A percentile compares a stretch with the other conserved stretches of the same genome.
Evolutionary conservation across 1,140 invertebrate species (phyloP).

Genomic region (Drosophila eugracilis): DNA sequence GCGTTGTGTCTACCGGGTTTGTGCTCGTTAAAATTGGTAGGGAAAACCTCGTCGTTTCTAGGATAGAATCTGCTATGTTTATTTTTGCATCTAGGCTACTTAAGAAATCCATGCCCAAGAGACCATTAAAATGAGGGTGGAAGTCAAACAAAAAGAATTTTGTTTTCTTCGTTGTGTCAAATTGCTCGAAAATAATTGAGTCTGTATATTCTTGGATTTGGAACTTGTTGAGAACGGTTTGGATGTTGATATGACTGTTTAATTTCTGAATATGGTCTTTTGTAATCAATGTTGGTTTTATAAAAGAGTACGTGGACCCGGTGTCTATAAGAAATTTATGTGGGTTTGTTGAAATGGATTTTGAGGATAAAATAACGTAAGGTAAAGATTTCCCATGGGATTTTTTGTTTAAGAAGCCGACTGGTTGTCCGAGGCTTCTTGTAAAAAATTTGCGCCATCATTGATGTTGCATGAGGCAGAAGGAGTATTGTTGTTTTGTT

Average conservation of each 20-base stretch:
- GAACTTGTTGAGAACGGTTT: neutral
- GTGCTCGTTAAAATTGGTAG: neutral
- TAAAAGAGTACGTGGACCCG: conserved; percentile 7
- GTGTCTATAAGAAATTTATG: conserved; percentile 4
- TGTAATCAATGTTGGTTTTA: neutral
- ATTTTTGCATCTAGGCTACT: conserved; percentile 9
- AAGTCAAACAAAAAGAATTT: conserved; percentile 9
- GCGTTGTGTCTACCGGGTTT: neutral
- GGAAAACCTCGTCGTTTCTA: neutral
- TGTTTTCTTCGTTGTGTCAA: conserved; percentile 1
- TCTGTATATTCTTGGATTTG: conserved; percentile 10
- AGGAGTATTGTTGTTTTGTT: conserved; percentile 2
- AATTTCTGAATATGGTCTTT: neutral
- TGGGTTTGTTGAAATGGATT: neutral
- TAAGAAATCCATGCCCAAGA: conserved; percentile 1
- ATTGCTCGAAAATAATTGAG: conserved; percentile 9
- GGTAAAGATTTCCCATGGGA: conserved; percentile 3
- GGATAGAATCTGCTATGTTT: conserved; percentile 2
- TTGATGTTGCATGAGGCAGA: conserved; percentile 11
- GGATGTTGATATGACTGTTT: neutral
- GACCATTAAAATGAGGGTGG: conserved; percentile 5
- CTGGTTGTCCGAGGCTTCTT: too few relatives aligned
- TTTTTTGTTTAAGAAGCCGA: conserved; percentile 6
- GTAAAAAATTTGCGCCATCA: conserved; percentile 15
- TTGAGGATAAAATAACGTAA: neutral